Conservation (phyloP, 2,113 vertebrate species). For the Maccullochella peelii region DNA sequence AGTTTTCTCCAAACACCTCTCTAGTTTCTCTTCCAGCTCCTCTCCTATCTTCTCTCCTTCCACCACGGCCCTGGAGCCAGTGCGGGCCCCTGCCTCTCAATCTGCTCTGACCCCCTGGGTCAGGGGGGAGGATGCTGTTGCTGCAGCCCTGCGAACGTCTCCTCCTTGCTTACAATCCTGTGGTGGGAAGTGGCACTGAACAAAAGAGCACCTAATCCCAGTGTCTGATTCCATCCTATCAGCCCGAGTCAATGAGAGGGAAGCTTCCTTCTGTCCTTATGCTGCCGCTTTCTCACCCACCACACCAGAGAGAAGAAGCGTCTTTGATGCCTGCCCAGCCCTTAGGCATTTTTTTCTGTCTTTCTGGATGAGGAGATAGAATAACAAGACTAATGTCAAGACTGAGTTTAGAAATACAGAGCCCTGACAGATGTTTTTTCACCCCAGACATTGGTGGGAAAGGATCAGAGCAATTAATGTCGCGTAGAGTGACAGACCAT, state of each 20-base stretch:
- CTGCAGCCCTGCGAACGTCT: conserved; percentile 79
- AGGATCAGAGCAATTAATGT: conserved; percentile 75
- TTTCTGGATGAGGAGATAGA: conserved; percentile 84
- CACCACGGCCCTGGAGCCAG: conserved; percentile 30
- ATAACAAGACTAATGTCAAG: conserved; percentile 86
- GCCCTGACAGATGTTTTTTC: conserved; percentile 82
- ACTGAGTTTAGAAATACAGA: conserved; percentile 81
- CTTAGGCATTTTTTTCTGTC: conserved; percentile 79
- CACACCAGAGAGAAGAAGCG: conserved; percentile 79
- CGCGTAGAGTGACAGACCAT: conserved; percentile 59
- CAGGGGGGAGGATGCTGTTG: conserved; percentile 73
- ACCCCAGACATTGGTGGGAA: conserved; percentile 80
- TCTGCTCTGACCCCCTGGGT: conserved; percentile 76
- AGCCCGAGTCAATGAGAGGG: conserved; percentile 83
- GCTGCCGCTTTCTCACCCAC: conserved; percentile 79
- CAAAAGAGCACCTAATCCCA: conserved; percentile 86
- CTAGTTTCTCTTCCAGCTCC: conserved; percentile 15
- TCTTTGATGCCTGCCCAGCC: conserved; percentile 85
- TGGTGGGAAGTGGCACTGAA: conserved; percentile 84
- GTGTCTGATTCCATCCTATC: conserved; percentile 87
- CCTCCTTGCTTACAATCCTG: conserved; percentile 82
- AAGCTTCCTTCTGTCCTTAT: conserved; percentile 83
- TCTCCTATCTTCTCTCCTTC: conserved; percentile 40
- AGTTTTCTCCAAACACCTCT: conserved; percentile 37
- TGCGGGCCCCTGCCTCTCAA: conserved; percentile 57